Evolutionary conservation across 2,113 vertebrate species (phyloP), one percentile per base, ranked within the genome.

Genomic region (Tachysurus fulvidraco): DNA sequence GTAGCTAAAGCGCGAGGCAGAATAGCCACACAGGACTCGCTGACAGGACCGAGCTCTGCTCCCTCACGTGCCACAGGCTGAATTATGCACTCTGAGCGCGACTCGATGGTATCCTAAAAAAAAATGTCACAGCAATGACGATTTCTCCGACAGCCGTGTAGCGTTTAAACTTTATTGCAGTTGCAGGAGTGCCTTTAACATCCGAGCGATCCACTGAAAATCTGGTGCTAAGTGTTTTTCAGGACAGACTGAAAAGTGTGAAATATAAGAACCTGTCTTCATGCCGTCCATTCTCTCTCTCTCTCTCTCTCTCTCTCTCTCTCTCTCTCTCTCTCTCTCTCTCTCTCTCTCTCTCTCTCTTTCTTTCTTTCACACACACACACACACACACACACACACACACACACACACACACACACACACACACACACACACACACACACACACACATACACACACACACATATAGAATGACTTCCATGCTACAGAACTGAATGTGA

Each of bases 151-250:
- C 91, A 90, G 85, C 74, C 82, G 81, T 84, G 86, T 88, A 88
- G 88, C 90, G 82, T 78, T 88, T 86, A 59, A 91, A 93, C 86
- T 89, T 85, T 76, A 89, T 89, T 92, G 92, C 88, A 93, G 91
- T 64, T 83, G 87, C 80, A 78, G 74, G 81, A 84, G 85, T 87
- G 69, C 87, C 89, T 92, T 91, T 92, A 91, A 89, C 89, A 90
- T 88, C 81, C 44, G 19, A 67, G 19, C 89, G 80, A 88, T 87
- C 88, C 78, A 83, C 88, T 87, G 67, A 89, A 90, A 88, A 92
- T 91, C 86, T 92, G 89, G 90, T 90, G 93, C 90, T 91, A 93
- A 94, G 91, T 93, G 93, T 92, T 90, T 92, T 92, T 91, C 83
- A 87, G 92, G 91, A 89, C 89, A 88, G 91, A 90, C 69, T 91